Conservation (phyloP, 2,113 vertebrate genomes). For the Xenotilapia longispinis region DNA sequence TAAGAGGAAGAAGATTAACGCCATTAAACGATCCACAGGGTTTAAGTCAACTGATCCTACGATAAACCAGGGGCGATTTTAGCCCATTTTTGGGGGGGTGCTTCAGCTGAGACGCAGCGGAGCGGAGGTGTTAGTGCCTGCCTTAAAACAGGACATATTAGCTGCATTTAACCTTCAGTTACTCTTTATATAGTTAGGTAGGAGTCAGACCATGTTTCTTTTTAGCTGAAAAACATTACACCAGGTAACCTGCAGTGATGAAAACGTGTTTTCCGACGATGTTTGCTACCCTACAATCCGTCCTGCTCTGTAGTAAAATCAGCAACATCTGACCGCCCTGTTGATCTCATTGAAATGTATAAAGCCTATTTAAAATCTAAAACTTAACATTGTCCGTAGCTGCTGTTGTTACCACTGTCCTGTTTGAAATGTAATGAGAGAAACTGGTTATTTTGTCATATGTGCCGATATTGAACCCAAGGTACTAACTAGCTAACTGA, state of each 20-base stretch:
- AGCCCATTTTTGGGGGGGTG: background rate
- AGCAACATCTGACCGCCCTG: rapidly evolving
- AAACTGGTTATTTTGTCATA: background rate
- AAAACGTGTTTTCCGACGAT: rapidly evolving
- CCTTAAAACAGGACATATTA: background rate
- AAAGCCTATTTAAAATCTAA: rapidly evolving
- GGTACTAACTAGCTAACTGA: no score
- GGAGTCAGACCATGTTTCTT: background rate
- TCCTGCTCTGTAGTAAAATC: background rate
- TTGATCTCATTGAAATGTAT: rapidly evolving
- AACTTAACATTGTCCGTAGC: rapidly evolving
- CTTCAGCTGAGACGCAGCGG: background rate
- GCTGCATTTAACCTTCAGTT: background rate
- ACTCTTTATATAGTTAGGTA: background rate
- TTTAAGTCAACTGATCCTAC: rapidly evolving
- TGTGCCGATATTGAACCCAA: no score
- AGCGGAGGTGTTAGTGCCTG: rapidly evolving
- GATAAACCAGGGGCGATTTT: background rate
- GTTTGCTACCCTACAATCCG: background rate
- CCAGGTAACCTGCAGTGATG: rapidly evolving
- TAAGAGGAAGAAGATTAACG: background rate
- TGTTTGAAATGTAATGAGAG: background rate
- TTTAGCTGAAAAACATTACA: background rate
- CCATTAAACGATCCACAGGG: background rate
- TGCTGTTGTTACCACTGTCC: background rate